Percentiles rank a stretch among this genome's conserved stretches.
phyloP scores from a whole-genome alignment of 2,113 vertebrate genomes.

The Guaruba guarouba region DNA sequence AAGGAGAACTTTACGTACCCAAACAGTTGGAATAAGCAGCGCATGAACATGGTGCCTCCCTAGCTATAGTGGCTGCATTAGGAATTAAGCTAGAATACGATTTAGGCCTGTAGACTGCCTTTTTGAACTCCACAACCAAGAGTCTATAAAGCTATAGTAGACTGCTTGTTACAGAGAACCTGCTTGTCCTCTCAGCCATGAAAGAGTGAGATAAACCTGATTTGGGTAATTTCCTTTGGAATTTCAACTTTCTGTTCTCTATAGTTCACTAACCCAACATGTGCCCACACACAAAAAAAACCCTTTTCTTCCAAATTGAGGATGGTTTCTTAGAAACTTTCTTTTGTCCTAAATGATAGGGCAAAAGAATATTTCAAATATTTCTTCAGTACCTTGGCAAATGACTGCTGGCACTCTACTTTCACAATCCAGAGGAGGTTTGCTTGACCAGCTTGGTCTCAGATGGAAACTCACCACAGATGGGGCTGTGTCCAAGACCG shows the following conservation, averaged over 20 bases:
- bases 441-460: not conserved
- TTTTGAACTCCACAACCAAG: not conserved
- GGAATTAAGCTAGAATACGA: not conserved
- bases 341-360: not conserved
- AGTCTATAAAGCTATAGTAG: not conserved
- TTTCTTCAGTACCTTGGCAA: not conserved
- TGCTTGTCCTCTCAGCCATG: not conserved
- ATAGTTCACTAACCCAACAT: not conserved
- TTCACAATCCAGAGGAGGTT: not conserved
- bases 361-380: not conserved
- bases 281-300: not conserved
- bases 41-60: not conserved
- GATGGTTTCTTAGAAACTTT: not conserved
- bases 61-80: not conserved
- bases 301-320: not conserved
- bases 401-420: not conserved
- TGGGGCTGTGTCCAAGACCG: not conserved
- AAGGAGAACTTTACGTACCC: not conserved
- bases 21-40: not conserved
- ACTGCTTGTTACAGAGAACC: not conserved
- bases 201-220: not conserved
- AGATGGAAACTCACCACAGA: not conserved
- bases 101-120: not conserved
- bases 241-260: not conserved
- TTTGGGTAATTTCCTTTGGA: not conserved